Conservation (phyloP, 2,797 vertebrate species). For the Gephyroberyx darwinii region DNA sequence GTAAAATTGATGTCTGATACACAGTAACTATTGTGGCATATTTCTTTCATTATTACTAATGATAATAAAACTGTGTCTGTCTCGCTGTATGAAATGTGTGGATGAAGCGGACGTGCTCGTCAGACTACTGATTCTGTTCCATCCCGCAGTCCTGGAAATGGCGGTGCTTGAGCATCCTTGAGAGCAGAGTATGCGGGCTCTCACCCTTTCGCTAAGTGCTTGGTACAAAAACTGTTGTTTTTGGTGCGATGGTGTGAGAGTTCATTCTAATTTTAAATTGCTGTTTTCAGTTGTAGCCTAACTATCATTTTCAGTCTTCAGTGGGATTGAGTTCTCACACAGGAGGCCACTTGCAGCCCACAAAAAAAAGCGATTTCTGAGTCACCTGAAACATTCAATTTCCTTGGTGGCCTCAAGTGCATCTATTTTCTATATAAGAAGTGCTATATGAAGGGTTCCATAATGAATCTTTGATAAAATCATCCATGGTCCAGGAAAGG, state of each 20-base stretch:
- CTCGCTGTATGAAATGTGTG: conserved; percentile 36
- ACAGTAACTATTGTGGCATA: conserved; percentile 53
- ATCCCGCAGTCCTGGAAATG: conserved; percentile 16
- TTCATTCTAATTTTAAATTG: not conserved
- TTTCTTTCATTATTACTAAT: conserved; percentile 65
- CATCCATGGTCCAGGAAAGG: conserved; percentile 1
- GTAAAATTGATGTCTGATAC: conserved; percentile 65
- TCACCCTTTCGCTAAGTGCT: conserved; percentile 5
- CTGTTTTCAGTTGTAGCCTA: not conserved
- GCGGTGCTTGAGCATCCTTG: conserved; percentile 6
- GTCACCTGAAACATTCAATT: not conserved
- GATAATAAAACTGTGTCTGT: conserved; percentile 64
- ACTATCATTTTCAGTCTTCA: not conserved
- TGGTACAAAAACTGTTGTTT: not conserved
- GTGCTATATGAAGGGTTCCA: too few species aligned
- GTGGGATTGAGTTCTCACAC: not conserved
- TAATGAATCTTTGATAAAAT: not conserved
- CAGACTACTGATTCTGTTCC: conserved; percentile 56
- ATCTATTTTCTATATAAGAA: not conserved
- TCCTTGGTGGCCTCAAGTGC: not conserved
- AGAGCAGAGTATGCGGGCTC: not conserved
- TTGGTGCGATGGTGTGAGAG: not conserved
- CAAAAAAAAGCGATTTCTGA: not conserved
- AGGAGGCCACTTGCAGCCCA: not conserved
- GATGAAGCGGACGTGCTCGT: conserved; percentile 31